phyloP scores from a whole-genome alignment of 2,888 invertebrate genomes.

The Cantharis nigra region DNA sequence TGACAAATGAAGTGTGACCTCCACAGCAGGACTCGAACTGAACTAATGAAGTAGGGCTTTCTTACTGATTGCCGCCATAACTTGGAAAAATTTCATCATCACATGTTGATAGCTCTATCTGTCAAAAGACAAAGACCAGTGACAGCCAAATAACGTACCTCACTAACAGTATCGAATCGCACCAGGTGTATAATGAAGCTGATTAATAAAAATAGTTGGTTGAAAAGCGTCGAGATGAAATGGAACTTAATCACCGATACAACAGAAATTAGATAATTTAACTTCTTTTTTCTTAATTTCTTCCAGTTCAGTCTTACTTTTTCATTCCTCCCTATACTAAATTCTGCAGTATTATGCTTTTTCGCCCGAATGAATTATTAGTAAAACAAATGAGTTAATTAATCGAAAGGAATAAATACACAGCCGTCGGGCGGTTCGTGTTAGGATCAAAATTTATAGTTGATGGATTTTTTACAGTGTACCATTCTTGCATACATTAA shows the following conservation, averaged over 20 bases:
- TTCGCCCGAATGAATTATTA: too few species aligned
- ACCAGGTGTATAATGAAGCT: conserved; percentile 40
- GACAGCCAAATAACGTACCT: conserved; percentile 46
- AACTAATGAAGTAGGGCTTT: conserved; percentile 49
- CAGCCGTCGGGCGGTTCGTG: too few species aligned
- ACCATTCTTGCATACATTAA: too few species aligned
- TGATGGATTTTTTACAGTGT: too few species aligned
- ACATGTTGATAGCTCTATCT: conserved; percentile 53
- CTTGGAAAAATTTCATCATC: conserved; percentile 51
- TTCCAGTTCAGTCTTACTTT: not conserved
- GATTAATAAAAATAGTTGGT: conserved; percentile 46
- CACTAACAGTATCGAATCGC: conserved; percentile 47
- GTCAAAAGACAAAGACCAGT: conserved; percentile 49
- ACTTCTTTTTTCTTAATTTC: not conserved
- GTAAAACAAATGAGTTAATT: too few species aligned
- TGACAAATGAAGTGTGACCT: conserved; percentile 55
- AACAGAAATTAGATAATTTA: not conserved
- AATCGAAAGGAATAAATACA: too few species aligned
- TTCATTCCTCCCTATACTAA: too few species aligned
- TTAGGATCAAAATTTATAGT: too few species aligned
- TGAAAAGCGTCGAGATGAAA: not conserved
- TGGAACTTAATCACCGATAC: not conserved
- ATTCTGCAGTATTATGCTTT: too few species aligned
- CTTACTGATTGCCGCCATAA: conserved; percentile 49
- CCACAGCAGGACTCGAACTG: conserved; percentile 46